These are phyloP conservation scores for Selenia dentaria DNA, from an alignment of 2,888 invertebrate species.

Conservation along the genomic window DNA sequence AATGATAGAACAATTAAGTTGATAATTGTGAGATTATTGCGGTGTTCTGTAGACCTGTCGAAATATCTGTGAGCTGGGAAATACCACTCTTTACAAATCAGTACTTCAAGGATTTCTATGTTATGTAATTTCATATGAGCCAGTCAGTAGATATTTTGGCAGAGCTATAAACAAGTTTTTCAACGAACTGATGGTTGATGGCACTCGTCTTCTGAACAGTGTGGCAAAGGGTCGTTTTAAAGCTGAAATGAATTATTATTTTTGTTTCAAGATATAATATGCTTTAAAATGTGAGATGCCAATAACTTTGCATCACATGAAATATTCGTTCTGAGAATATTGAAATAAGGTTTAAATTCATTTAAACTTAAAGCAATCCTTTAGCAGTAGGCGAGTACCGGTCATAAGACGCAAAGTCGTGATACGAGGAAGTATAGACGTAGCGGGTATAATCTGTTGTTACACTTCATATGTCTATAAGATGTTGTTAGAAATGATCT, in stretches of 20 bases:
- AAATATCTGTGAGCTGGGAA: slow-evolving; percentile 11
- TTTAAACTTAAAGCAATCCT: too few relatives aligned
- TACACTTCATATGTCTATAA: slow-evolving; percentile 63
- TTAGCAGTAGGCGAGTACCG: too few relatives aligned
- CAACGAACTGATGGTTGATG: slow-evolving; percentile 56
- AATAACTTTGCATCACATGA: too few relatives aligned
- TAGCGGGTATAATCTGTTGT: slow-evolving; percentile 51
- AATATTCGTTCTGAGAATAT: too few relatives aligned
- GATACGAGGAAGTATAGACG: slow-evolving; percentile 18
- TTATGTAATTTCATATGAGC: neutral
- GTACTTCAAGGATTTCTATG: too few relatives aligned
- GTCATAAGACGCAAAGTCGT: slow-evolving; percentile 21
- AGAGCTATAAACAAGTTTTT: slow-evolving; percentile 58
- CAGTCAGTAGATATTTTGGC: slow-evolving; percentile 7
- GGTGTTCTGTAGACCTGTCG: slow-evolving; percentile 3
- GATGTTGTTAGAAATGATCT: slow-evolving; percentile 58
- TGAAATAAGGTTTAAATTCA: too few relatives aligned
- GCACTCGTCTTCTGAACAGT: too few relatives aligned
- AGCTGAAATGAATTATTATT: too few relatives aligned
- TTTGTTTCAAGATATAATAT: too few relatives aligned
- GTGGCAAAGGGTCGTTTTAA: too few relatives aligned
- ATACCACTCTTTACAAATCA: neutral
- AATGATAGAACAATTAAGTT: slow-evolving; percentile 44
- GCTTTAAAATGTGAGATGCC: too few relatives aligned
- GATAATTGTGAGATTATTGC: slow-evolving; percentile 46